These are phyloP conservation scores for Athalia rosae DNA, from an alignment of 2,888 invertebrate species.

Conservation along the genomic window DNA sequence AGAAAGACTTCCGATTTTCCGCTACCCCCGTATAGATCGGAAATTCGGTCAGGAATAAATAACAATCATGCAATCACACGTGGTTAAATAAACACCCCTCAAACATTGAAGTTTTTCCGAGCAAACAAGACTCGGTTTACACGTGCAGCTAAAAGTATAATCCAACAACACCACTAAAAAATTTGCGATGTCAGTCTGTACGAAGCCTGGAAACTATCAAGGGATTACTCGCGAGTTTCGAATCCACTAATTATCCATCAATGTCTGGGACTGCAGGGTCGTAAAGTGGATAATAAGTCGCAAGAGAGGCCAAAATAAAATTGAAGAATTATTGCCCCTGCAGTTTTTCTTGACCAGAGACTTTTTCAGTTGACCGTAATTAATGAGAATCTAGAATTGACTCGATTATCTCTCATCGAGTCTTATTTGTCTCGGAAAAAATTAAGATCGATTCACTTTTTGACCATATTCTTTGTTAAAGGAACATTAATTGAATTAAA, in stretches of 20 bases:
- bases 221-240: no score
- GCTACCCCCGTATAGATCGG: not conserved
- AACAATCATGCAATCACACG: not conserved
- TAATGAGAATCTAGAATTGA: constrained; percentile 20
- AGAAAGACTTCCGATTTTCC: not conserved
- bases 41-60: constrained; percentile 5
- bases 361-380: not conserved
- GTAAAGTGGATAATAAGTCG: no score
- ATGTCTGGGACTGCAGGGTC: no score
- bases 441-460: not conserved
- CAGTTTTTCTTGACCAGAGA: no score
- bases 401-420: constrained; percentile 4
- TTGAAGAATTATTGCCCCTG: no score
- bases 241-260: no score
- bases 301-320: no score
- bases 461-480: not conserved
- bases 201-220: no score
- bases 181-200: no score
- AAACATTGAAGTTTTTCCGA: not conserved
- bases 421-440: constrained; percentile 9
- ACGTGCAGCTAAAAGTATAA: no score
- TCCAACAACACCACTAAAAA: no score
- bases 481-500: not conserved
- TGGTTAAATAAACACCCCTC: not conserved
- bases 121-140: no score